Percentiles rank a stretch among this genome's conserved stretches.
Conservation (phyloP, 2,113 vertebrate genomes). For the Mus spicilegus region DNA sequence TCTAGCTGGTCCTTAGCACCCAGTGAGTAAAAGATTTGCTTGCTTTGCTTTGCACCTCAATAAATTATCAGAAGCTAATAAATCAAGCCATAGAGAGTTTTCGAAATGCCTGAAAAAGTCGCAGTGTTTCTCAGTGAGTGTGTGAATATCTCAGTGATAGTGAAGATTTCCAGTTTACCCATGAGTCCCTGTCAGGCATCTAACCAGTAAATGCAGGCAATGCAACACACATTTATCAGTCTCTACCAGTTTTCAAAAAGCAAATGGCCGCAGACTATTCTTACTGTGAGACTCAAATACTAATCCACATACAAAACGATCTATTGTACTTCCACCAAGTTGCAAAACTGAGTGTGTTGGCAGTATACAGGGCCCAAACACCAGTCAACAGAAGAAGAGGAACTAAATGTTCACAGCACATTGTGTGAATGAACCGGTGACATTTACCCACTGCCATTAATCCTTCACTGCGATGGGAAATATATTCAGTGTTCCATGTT, state of each 20-base stretch:
- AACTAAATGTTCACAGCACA: constrained; percentile 53
- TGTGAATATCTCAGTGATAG: constrained; percentile 22
- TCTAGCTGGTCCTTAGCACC: neutral
- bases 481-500: constrained; percentile 68
- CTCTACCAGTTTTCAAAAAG: neutral
- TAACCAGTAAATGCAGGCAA: constrained; percentile 26
- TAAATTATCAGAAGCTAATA: constrained; percentile 35
- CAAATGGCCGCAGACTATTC: neutral
- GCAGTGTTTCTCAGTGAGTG: constrained; percentile 21
- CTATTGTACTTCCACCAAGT: neutral
- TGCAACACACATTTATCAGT: neutral
- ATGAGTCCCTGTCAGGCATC: neutral
- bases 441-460: constrained; percentile 68
- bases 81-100: constrained; percentile 3
- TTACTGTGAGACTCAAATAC: neutral
- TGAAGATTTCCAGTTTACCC: neutral
- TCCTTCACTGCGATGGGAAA: constrained; percentile 75
- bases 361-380: constrained; percentile 18
- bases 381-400: neutral
- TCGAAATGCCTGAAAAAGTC: neutral
- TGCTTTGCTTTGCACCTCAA: constrained; percentile 59
- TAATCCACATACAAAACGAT: constrained; percentile 48
- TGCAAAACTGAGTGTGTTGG: constrained; percentile 15
- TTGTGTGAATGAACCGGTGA: constrained; percentile 62
- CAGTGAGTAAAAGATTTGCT: neutral